phyloP scores from a whole-genome alignment of 2,888 invertebrate genomes.

The Mythimna albipuncta region DNA sequence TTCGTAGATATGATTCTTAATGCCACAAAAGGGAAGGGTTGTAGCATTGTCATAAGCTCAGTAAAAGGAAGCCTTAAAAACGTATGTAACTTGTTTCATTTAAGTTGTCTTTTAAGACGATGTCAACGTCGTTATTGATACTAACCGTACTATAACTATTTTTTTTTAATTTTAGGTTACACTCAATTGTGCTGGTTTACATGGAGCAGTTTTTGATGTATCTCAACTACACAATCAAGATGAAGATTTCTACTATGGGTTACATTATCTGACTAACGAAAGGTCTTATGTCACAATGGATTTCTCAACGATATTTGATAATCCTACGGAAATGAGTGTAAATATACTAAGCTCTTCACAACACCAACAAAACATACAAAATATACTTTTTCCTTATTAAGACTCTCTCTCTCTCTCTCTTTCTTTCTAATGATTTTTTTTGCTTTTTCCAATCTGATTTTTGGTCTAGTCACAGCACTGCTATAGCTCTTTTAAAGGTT shows the following conservation, averaged over 20 bases:
- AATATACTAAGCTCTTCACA: no score
- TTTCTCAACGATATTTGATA: no score
- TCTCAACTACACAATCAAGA: constrained; percentile 65
- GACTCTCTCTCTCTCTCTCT: no score
- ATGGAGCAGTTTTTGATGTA: constrained; percentile 70
- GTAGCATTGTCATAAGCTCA: constrained; percentile 73
- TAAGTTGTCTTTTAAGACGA: neutral
- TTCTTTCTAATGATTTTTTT: no score
- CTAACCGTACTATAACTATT: neutral
- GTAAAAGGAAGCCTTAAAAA: constrained; percentile 71
- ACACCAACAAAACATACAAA: no score
- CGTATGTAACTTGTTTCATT: constrained; percentile 64
- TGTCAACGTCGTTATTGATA: neutral
- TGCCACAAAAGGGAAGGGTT: constrained; percentile 73
- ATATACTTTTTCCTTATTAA: no score
- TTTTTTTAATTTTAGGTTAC: constrained; percentile 60
- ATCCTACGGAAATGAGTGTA: no score
- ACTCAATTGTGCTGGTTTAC: constrained; percentile 59
- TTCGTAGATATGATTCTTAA: constrained; percentile 75
- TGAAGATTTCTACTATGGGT: constrained; percentile 66
- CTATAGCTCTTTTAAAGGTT: no score
- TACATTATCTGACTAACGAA: constrained; percentile 63
- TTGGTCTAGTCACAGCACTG: no score
- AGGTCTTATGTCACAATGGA: constrained; percentile 56
- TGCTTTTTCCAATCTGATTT: no score